Conservation (phyloP, 2,888 invertebrate species). For the Saturnia japonica region DNA sequence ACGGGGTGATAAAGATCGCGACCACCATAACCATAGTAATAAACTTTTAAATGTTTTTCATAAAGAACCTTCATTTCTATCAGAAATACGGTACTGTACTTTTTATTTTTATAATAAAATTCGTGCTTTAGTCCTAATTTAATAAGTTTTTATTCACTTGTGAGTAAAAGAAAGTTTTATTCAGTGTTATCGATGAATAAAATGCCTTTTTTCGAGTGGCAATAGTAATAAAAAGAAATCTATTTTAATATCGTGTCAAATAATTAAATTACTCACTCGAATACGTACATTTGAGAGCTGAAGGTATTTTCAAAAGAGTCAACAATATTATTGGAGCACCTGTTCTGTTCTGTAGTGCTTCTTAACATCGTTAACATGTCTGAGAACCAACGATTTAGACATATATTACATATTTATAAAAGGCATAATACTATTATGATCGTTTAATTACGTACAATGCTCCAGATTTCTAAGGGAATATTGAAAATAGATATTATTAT, state of each 20-base stretch:
- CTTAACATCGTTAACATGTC: neutral
- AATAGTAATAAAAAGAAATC: no score
- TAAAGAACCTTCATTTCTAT: no score
- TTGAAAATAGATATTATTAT: neutral
- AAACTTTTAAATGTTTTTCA: no score
- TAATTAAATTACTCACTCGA: constrained; percentile 13
- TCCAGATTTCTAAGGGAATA: neutral
- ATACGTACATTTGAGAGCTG: constrained; percentile 4
- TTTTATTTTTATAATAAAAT: no score
- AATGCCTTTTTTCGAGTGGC: no score
- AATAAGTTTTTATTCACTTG: no score
- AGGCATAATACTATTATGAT: neutral
- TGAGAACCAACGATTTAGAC: neutral
- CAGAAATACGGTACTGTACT: no score
- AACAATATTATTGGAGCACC: neutral
- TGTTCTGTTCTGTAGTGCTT: neutral
- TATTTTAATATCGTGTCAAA: neutral
- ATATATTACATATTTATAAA: neutral
- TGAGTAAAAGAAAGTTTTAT: no score
- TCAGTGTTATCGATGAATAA: no score
- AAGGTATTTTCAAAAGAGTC: constrained; percentile 15
- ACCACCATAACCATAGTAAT: no score
- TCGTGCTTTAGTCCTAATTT: no score
- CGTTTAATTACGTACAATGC: neutral
- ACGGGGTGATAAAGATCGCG: no score